These are phyloP conservation scores for Spea hammondii DNA, from an alignment of 2,797 vertebrate species.

Conservation along the genomic window DNA sequence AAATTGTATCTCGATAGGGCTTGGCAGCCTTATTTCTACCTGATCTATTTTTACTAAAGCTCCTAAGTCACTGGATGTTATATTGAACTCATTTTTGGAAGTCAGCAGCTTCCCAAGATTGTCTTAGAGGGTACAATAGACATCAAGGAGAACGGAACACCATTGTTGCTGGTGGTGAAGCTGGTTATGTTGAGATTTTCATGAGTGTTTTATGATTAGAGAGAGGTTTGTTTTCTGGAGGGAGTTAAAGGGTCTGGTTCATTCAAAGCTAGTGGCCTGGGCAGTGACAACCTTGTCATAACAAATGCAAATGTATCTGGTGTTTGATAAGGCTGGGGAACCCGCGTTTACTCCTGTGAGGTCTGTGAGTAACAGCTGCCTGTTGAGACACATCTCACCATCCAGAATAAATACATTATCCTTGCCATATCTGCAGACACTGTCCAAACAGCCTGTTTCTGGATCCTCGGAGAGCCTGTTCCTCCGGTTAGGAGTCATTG, in stretches of 20 bases:
- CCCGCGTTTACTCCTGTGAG: constrained; percentile 21
- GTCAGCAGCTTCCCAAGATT: too few species aligned
- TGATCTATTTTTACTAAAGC: too few species aligned
- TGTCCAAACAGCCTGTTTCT: constrained; percentile 16
- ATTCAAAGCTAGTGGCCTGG: constrained; percentile 23
- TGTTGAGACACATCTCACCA: constrained; percentile 39
- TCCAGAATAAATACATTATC: constrained; percentile 38
- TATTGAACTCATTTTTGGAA: too few species aligned
- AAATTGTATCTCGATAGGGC: too few species aligned
- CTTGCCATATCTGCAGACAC: constrained; percentile 16
- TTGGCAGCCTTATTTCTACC: too few species aligned
- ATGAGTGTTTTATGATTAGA: constrained; percentile 4
- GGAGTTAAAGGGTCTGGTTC: neutral
- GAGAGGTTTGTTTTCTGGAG: neutral
- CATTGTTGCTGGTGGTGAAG: neutral
- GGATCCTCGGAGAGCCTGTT: constrained; percentile 42
- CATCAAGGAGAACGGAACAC: neutral
- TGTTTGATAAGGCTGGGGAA: constrained; percentile 18
- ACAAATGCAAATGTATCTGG: constrained; percentile 28
- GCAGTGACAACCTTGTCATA: constrained; percentile 11
- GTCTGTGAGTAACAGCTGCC: constrained; percentile 34
- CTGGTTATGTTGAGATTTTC: neutral
- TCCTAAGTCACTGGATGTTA: too few species aligned
- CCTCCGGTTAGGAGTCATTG: constrained; percentile 10
- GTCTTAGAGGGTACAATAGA: neutral